Conservation (phyloP, 2,797 vertebrate species). For the Cuculus canorus region DNA sequence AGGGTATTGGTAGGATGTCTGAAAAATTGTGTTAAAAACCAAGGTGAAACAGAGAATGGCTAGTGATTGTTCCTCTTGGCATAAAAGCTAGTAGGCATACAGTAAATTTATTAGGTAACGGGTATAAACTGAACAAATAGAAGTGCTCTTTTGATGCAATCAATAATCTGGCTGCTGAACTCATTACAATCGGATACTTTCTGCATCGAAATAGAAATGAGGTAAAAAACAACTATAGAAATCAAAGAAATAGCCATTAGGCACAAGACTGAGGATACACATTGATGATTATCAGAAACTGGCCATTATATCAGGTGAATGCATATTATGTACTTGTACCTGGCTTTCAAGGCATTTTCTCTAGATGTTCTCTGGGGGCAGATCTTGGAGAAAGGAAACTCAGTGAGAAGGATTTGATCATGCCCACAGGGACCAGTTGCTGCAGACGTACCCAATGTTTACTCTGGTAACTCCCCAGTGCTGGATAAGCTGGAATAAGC, state of each 20-base stretch:
- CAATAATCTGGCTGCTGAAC: background rate
- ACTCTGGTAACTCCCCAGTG: background rate
- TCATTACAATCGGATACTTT: background rate
- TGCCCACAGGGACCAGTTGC: fast-evolving
- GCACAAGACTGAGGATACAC: background rate
- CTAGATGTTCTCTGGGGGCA: background rate
- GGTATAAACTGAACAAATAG: background rate
- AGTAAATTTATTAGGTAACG: background rate
- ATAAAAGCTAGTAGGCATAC: background rate
- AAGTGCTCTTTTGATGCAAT: background rate
- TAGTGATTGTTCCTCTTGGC: background rate
- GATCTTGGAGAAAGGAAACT: background rate
- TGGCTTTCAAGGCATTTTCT: background rate
- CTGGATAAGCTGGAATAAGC: background rate
- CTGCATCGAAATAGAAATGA: background rate
- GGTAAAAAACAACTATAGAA: background rate
- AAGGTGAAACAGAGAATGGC: background rate
- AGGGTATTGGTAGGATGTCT: background rate
- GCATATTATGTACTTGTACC: background rate
- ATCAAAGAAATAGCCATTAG: background rate
- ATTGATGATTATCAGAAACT: background rate
- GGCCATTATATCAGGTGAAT: background rate
- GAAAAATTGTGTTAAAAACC: fast-evolving
- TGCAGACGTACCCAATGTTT: background rate
- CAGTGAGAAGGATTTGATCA: background rate